Conservation (phyloP, 2,113 vertebrate species). For the Tiliqua scincoides region DNA sequence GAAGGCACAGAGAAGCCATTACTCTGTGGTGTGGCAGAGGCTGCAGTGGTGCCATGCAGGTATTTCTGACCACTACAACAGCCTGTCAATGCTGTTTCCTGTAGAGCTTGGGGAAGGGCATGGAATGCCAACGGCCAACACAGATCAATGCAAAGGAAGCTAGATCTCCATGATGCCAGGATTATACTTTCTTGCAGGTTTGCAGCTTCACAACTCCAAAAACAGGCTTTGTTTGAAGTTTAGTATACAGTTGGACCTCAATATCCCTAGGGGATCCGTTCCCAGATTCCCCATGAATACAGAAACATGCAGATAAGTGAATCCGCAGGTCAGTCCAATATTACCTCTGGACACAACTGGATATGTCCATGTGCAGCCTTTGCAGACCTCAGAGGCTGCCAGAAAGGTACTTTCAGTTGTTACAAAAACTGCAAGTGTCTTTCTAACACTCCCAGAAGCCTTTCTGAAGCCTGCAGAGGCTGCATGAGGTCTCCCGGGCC, state of each 20-base stretch:
- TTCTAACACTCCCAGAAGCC: too few relatives aligned
- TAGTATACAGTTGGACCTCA: slow-evolving; percentile 14
- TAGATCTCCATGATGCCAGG: not conserved
- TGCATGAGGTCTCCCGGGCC: too few relatives aligned
- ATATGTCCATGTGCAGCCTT: too few relatives aligned
- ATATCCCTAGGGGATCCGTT: too few relatives aligned
- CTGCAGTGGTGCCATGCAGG: not conserved
- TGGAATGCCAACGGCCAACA: not conserved
- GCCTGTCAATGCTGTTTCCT: not conserved
- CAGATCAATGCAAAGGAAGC: not conserved
- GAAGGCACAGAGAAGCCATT: not conserved
- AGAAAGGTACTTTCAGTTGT: too few relatives aligned
- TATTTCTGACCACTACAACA: not conserved
- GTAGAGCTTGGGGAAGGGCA: not conserved
- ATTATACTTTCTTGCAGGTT: not conserved
- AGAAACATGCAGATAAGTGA: too few relatives aligned
- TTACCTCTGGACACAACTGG: too few relatives aligned
- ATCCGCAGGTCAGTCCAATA: too few relatives aligned
- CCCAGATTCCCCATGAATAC: too few relatives aligned
- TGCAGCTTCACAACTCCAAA: not conserved
- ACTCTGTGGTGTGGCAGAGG: not conserved
- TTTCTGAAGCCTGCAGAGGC: too few relatives aligned
- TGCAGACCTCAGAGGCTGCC: too few relatives aligned
- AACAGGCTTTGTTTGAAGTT: slow-evolving; percentile 33
- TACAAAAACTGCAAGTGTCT: too few relatives aligned